Conservation (phyloP, 92 coral and sea anemone species). For the Epizoanthus fatuus region DNA sequence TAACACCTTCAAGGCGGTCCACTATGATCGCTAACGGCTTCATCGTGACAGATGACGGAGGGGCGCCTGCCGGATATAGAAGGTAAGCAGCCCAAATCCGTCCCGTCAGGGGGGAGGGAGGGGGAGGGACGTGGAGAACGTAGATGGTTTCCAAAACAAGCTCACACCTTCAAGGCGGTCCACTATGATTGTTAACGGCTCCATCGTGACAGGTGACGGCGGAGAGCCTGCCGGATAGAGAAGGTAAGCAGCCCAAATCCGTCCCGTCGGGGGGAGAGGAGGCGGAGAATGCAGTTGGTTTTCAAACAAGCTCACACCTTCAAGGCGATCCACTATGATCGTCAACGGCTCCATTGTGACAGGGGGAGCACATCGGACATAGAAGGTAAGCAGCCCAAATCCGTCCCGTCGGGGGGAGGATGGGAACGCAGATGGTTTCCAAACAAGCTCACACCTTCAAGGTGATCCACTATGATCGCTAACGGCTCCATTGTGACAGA, state of each 20-base stretch:
- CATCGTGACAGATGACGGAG: slow-evolving; percentile 16
- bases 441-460: slow-evolving; percentile 15
- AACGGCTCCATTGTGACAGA: slow-evolving; percentile 35
- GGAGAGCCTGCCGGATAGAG: not conserved
- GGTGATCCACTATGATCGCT: slow-evolving; percentile 40
- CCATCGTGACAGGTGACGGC: slow-evolving; percentile 24
- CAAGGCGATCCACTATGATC: slow-evolving; percentile 44
- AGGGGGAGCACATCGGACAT: not conserved
- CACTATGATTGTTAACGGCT: slow-evolving; percentile 33
- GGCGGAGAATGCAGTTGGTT: slow-evolving; percentile 50
- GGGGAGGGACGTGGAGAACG: slow-evolving; percentile 35
- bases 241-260: slow-evolving; percentile 2
- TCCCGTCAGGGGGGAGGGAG: too few species aligned
- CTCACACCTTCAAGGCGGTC: slow-evolving; percentile 44
- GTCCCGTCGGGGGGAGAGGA: too few species aligned
- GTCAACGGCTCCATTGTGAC: slow-evolving; percentile 35
- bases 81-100: not conserved
- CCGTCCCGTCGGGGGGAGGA: too few species aligned
- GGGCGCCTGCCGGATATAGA: not conserved
- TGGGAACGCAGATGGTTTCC: slow-evolving; percentile 31
- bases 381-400: slow-evolving; percentile 16
- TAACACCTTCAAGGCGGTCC: slow-evolving; percentile 44
- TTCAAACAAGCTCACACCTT: slow-evolving; percentile 19
- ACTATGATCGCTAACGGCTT: slow-evolving; percentile 36
- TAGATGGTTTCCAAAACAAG: slow-evolving; percentile 28